A percentile compares a stretch with the other conserved stretches of the same genome.
These are phyloP conservation scores for Dynastes grantii DNA, from an alignment of 2,888 invertebrate genomes.

Conservation along the genomic window DNA sequence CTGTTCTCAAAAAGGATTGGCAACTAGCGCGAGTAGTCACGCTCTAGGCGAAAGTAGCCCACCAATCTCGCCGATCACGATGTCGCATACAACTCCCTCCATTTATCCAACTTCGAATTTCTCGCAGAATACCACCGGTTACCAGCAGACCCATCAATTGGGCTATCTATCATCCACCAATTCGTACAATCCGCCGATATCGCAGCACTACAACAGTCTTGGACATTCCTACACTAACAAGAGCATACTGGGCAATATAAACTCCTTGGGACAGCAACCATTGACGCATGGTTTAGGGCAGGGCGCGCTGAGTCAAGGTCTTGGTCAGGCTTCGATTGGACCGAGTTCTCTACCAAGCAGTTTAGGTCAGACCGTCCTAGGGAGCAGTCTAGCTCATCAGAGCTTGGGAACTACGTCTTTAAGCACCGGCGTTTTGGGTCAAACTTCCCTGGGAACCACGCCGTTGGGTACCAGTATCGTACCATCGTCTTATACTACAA, in stretches of 20 bases:
- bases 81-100: conserved; percentile 71
- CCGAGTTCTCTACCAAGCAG: conserved; percentile 53
- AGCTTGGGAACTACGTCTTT: conserved; percentile 48
- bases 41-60: conserved; percentile 79
- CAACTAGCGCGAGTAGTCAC: conserved; percentile 80
- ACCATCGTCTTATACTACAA: conserved; percentile 72
- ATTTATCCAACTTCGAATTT: conserved; percentile 74
- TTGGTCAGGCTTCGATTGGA: conserved; percentile 54
- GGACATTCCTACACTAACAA: conserved; percentile 64
- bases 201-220: conserved; percentile 66
- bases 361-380: conserved; percentile 61
- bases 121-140: conserved; percentile 67
- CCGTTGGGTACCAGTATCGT: conserved; percentile 72
- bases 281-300: conserved; percentile 30
- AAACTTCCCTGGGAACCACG: conserved; percentile 59
- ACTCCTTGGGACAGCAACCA: conserved; percentile 49
- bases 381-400: conserved; percentile 48
- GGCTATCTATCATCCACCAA: conserved; percentile 60
- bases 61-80: conserved; percentile 71
- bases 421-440: conserved; percentile 49
- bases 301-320: conserved; percentile 8
- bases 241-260: conserved; percentile 58
- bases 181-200: conserved; percentile 59
- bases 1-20: conserved; percentile 52
- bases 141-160: conserved; percentile 46